Evolutionary conservation across 1,140 invertebrate species (phyloP).

Genomic region (Brachionus plicatilis): DNA sequence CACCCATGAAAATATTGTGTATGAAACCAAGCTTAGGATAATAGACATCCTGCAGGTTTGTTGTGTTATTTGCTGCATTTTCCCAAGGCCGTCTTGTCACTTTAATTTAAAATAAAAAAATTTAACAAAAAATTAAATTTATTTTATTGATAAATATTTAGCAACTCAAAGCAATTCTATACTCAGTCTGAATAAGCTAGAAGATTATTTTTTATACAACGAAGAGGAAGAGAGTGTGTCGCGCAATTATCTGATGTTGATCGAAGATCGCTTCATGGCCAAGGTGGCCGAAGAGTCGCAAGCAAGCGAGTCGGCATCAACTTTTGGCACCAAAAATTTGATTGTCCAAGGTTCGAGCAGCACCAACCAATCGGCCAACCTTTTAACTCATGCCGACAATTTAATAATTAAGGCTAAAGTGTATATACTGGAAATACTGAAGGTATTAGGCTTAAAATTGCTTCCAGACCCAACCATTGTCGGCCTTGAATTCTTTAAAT

Average conservation of each 20-base stretch:
- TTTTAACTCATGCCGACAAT: constrained; percentile 21
- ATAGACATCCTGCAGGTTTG: constrained; percentile 88
- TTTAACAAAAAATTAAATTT: background rate
- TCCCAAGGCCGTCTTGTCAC: background rate
- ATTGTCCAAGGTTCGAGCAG: background rate
- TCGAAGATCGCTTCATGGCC: background rate
- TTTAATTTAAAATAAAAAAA: background rate
- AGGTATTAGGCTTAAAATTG: constrained; percentile 20
- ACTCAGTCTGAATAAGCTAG: background rate
- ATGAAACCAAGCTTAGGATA: constrained; percentile 95
- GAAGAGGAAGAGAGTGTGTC: constrained; percentile 29
- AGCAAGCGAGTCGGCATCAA: background rate
- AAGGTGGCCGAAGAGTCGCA: background rate
- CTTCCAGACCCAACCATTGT: background rate
- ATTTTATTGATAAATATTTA: background rate
- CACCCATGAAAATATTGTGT: constrained; percentile 60
- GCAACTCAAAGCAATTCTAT: background rate
- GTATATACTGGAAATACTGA: constrained; percentile 30
- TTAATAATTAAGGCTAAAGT: constrained; percentile 40
- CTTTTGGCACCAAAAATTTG: constrained; percentile 5
- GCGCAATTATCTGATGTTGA: constrained; percentile 11
- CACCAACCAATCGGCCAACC: background rate
- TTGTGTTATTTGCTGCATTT: background rate
- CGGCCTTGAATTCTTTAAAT: background rate
- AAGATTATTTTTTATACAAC: constrained; percentile 33